phyloP scores from a whole-genome alignment of 2,113 vertebrate species.

The Coregonus clupeaformis region DNA sequence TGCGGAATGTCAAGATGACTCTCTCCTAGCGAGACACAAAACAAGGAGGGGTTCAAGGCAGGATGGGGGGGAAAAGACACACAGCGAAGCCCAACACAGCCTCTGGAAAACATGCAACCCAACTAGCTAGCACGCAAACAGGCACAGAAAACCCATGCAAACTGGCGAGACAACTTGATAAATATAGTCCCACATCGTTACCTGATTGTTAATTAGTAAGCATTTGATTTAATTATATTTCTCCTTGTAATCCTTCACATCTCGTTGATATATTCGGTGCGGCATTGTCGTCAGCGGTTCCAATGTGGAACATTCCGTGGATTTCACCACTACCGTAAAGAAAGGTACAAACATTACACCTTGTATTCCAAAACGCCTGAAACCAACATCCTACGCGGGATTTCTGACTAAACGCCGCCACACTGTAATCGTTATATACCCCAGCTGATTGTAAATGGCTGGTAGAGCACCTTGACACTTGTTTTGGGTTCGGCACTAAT shows the following conservation, averaged over 20 bases:
- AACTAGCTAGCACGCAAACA: slow-evolving; percentile 32
- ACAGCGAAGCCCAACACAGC: slow-evolving; percentile 19
- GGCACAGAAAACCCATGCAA: slow-evolving; percentile 22
- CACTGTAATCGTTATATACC: not conserved
- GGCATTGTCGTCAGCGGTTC: slow-evolving; percentile 72
- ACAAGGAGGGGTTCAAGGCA: slow-evolving; percentile 78
- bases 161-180: slow-evolving; percentile 20
- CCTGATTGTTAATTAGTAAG: slow-evolving; percentile 77
- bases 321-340: slow-evolving; percentile 67
- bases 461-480: slow-evolving; percentile 31
- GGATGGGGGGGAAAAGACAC: slow-evolving; percentile 58
- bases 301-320: slow-evolving; percentile 76
- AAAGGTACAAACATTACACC: slow-evolving; percentile 54
- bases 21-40: slow-evolving; percentile 59
- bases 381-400: not conserved
- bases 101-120: slow-evolving; percentile 31
- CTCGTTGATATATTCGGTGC: slow-evolving; percentile 70
- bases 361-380: not conserved
- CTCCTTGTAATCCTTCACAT: slow-evolving; percentile 69
- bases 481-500: slow-evolving; percentile 50
- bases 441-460: not conserved
- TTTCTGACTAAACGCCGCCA: not conserved
- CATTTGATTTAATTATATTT: slow-evolving; percentile 66
- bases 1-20: slow-evolving; percentile 74
- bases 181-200: slow-evolving; percentile 43